Base-by-base conservation (phyloP, 2,888 invertebrate species). In the Thereva unica region DNA sequence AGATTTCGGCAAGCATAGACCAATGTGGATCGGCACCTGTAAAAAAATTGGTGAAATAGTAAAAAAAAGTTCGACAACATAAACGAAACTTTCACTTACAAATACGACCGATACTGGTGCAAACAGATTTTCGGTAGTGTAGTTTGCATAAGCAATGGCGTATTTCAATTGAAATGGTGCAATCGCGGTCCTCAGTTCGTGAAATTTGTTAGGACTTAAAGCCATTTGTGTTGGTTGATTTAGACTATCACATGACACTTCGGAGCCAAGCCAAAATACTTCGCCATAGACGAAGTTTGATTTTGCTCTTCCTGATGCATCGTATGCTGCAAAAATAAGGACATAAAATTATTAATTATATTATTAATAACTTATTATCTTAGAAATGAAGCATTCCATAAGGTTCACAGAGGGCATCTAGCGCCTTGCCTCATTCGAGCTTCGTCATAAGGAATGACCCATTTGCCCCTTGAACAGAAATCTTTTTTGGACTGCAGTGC, bases 111-210 rank as follows among this genome's bases (percentile, higher is more conserved):
- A 6, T 52, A 10, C 9, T 35, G 52, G n/a, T n/a, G n/a, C n/a
- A n/a, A n/a, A n/a, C n/a, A 47, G 57, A 1, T n/a, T 9, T 2
- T 10, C 10, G 10, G 57, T 57, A 3, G 45, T n/a, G 10, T 45
- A 57, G 35, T 45, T 57, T 1, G 45, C 45, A 35, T 34, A 45
- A n/a, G 47, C n/a, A 10, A 38, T 57, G 35, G 37, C 45, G 10
- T 45, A 57, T 34, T 57, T 57, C 57, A 57, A 47, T 1, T 38
- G 4, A 10, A 57, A 45, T n/a, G 57, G 57, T 12, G 57, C 47
- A n/a, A 12, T 34, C 3, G 57, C 57, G 5, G 23, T 35, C 4
- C 35, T 7, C 37, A 57, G 9, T 45, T 45, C 37, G 2, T n/a
- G 35, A 8, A n/a, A 47, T 35, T 57, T 47, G 2, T n/a, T 4